Evolutionary conservation across 1,140 invertebrate genomes (phyloP).

Genomic region (Philotrypesis tridentata): DNA sequence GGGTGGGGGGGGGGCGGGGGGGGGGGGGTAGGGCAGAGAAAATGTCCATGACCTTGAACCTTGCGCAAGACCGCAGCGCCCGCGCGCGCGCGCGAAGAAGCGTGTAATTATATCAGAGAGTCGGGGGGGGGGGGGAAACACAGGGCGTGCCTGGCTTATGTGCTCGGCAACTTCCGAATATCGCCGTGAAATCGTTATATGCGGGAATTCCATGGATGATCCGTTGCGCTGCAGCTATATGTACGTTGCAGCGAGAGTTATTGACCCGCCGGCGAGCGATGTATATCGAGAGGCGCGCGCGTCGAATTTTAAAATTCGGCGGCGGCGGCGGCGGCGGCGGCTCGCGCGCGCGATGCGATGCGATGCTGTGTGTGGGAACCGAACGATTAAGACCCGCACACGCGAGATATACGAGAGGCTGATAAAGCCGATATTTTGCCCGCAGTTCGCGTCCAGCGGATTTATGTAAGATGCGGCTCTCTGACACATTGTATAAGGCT

Average conservation of each 20-base stretch:
- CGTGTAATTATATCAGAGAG: not conserved
- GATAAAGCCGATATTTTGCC: not conserved
- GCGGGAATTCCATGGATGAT: slow-evolving; percentile 9
- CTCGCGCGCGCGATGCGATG: no score
- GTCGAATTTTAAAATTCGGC: not conserved
- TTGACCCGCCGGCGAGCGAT: no score
- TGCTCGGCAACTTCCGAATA: slow-evolving; percentile 13
- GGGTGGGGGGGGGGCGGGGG: no score
- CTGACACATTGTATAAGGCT: not conserved
- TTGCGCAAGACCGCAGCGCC: not conserved
- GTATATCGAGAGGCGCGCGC: no score
- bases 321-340: no score
- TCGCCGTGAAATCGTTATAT: not conserved
- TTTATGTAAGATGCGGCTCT: not conserved
- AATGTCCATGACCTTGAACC: slow-evolving; percentile 1
- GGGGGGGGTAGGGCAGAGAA: not conserved
- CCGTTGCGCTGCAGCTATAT: no score
- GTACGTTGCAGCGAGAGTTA: no score
- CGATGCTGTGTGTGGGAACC: not conserved
- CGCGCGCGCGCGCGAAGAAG: no score
- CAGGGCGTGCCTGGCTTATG: not conserved
- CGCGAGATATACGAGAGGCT: not conserved
- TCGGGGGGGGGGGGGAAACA: no score
- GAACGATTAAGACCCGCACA: not conserved
- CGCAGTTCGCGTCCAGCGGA: no score